Base-by-base conservation (phyloP, 1,140 invertebrate genomes). In the Zaprionus tsacasi region DNA sequence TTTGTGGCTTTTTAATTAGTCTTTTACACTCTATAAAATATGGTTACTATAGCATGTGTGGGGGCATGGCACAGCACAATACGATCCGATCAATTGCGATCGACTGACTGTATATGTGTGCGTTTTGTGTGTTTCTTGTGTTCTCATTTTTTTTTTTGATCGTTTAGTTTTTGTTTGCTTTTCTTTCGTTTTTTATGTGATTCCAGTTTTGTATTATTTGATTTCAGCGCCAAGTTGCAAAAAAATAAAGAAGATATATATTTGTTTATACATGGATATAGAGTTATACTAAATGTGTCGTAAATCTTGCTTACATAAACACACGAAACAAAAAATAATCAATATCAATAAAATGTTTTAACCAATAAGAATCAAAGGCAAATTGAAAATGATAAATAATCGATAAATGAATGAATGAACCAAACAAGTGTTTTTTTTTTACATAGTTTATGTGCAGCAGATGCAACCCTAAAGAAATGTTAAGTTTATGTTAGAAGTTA, bases 201-300 rank as follows among this genome's bases (percentile, higher is more conserved):
- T 58, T 73, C 55, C 70, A 80, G 59, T 75, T 80, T 73, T 63
- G 58, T 67, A 76, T 83, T 86, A 88, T 90, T 91, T 88, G 81
- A 91, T 91, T 91, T 92, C 91, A 92, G 91, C 81, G 78, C 86
- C 86, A 92, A 92, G 91, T 92, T 91, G 74, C 45, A 64, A 56
- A 81, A 82, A 75, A 64, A 76, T 56, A 58, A 61, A 52, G 43
- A 73, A 52, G 43, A 73, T 81, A 79, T 82, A 57, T 72, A 64
- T 74, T 33, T 74, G n/a, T 61, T 27, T 48, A 58, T 57, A 66
- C 50, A 58, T 35, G 55, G 50, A 72, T 75, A 54, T 68, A 76
- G 55, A 78, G 78, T 71, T 70, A 68, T 65, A 66, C 72, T 55
- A 78, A 76, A 87, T 75, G 64, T 75, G 57, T 70, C 25, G 52